Conservation (phyloP, 2,797 vertebrate species). For the Cephalopachus bancanus region DNA sequence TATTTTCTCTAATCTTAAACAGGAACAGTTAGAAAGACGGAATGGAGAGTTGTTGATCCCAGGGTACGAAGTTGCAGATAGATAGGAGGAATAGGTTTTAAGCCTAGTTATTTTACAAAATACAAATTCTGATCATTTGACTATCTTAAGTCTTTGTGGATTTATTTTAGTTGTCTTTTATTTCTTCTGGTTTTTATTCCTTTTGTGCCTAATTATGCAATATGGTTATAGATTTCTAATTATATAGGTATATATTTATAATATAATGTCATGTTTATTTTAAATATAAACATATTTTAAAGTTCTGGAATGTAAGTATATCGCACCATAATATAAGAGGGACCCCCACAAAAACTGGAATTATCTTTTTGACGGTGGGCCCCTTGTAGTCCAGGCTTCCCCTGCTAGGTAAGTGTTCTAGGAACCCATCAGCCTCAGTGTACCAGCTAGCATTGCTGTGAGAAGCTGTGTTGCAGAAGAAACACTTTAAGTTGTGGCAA, state of each 20-base stretch:
- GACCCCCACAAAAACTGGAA: no score
- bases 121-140: background rate
- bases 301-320: background rate
- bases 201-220: background rate
- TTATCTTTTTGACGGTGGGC: no score
- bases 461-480: no score
- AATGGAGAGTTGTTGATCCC: no score
- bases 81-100: background rate
- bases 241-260: background rate
- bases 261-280: background rate
- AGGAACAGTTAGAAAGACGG: background rate
- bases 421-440: no score
- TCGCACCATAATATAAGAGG: background rate
- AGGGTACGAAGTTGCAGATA: no score
- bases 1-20: background rate
- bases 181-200: background rate
- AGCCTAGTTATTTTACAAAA: background rate
- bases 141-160: background rate
- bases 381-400: no score
- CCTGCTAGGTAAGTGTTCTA: no score
- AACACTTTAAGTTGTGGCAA: no score
- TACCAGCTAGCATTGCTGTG: no score
- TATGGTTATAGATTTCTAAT: background rate
- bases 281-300: background rate
- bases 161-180: background rate